These are phyloP conservation scores for Oenanthe melanoleuca DNA, from an alignment of 2,113 vertebrate genomes.

Conservation along the genomic window DNA sequence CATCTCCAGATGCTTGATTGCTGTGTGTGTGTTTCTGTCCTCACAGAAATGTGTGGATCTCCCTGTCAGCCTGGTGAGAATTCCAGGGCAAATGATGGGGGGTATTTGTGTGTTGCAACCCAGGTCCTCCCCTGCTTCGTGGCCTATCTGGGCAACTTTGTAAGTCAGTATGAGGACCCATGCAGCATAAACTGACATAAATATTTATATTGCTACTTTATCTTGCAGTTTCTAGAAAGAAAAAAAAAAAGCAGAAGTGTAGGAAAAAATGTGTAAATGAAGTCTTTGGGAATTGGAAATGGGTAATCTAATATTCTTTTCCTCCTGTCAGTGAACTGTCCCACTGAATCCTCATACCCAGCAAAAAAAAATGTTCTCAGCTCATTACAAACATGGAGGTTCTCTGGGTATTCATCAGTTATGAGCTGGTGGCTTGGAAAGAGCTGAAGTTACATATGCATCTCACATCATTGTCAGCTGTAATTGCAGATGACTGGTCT, in stretches of 20 bases:
- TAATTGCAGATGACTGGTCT: background rate
- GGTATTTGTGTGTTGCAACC: background rate
- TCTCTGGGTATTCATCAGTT: background rate
- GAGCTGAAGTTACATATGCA: background rate
- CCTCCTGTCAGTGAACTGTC: background rate
- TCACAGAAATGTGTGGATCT: background rate
- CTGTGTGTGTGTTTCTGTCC: background rate
- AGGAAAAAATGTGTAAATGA: background rate
- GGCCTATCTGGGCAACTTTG: background rate
- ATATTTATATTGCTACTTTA: background rate
- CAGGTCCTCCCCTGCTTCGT: background rate
- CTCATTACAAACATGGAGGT: background rate
- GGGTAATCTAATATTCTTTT: background rate
- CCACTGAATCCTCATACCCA: background rate
- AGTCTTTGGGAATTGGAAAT: background rate
- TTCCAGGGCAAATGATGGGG: background rate
- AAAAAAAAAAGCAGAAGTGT: background rate
- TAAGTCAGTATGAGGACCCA: background rate
- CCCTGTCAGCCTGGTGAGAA: background rate
- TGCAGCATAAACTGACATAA: background rate
- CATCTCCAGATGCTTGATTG: constrained; percentile 14
- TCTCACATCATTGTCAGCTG: background rate
- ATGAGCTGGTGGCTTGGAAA: background rate
- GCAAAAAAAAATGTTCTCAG: background rate
- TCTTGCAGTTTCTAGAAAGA: background rate